Evolutionary conservation across 2,113 vertebrate genomes (phyloP).

Genomic region (Elaphurus davidianus): DNA sequence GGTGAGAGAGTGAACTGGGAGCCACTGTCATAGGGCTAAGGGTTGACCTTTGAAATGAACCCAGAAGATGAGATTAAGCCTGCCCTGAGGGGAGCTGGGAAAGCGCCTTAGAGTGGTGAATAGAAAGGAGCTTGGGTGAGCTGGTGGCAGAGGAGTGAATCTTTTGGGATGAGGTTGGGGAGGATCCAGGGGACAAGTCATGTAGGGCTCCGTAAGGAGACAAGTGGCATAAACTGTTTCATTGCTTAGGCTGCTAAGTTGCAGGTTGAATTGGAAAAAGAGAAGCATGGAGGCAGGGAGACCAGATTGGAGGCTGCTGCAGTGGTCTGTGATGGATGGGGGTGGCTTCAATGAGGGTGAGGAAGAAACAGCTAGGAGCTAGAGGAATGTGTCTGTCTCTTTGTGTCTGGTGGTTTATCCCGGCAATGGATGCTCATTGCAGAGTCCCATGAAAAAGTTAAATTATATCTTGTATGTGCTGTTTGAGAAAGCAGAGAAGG

Average conservation of each 20-base stretch:
- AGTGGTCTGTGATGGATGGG: accelerated
- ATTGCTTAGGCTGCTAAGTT: neutral
- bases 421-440: neutral
- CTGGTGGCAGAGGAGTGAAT: neutral
- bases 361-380: neutral
- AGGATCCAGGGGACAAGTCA: neutral
- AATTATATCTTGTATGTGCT: neutral
- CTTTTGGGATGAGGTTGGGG: neutral
- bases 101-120: neutral
- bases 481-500: slow-evolving; percentile 13
- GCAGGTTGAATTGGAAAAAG: neutral
- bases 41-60: neutral
- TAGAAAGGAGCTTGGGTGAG: neutral
- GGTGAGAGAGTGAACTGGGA: neutral
- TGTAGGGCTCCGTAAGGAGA: neutral
- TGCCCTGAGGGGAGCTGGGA: neutral
- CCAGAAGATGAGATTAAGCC: neutral
- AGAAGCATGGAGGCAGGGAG: neutral
- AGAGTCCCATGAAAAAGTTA: neutral
- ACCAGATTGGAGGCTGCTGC: neutral
- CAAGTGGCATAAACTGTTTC: neutral
- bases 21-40: neutral
- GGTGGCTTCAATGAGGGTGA: no score
- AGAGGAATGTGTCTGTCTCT: neutral
- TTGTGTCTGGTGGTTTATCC: neutral